phyloP scores from a whole-genome alignment of 2,113 vertebrate species.

The Trichomycterus rosablanca region DNA sequence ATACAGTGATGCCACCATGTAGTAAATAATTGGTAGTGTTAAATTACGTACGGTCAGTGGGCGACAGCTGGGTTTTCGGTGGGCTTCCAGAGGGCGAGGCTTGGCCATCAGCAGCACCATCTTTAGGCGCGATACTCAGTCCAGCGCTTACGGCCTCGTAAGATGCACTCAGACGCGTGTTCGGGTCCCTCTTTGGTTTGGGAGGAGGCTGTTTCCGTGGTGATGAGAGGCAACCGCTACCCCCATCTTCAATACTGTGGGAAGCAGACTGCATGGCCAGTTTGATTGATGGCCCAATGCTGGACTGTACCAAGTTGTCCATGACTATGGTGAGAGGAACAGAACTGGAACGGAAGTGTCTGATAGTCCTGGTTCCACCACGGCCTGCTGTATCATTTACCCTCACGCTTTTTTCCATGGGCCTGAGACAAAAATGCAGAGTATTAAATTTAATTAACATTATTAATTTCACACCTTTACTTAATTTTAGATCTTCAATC shows the following conservation, averaged over 20 bases:
- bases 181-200: slow-evolving; percentile 95
- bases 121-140: slow-evolving; percentile 78
- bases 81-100: slow-evolving; percentile 65
- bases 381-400: slow-evolving; percentile 58
- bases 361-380: slow-evolving; percentile 60
- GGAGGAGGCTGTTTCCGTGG: slow-evolving; percentile 96
- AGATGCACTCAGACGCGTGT: slow-evolving; percentile 89
- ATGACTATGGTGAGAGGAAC: slow-evolving; percentile 69
- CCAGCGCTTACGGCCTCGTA: slow-evolving; percentile 93
- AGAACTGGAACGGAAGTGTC: slow-evolving; percentile 74
- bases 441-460: slow-evolving; percentile 51
- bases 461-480: no score
- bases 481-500: no score
- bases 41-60: slow-evolving; percentile 65
- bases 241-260: slow-evolving; percentile 73
- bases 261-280: slow-evolving; percentile 74
- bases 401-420: slow-evolving; percentile 72
- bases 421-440: slow-evolving; percentile 63
- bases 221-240: slow-evolving; percentile 68
- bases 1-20: no score
- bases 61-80: slow-evolving; percentile 65
- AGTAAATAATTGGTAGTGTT: no score
- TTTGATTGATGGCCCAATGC: slow-evolving; percentile 71
- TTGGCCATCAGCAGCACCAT: slow-evolving; percentile 76
- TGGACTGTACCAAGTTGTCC: slow-evolving; percentile 73